Conservation (phyloP, 1,140 invertebrate species). For the Cydia fagiglandana region DNA sequence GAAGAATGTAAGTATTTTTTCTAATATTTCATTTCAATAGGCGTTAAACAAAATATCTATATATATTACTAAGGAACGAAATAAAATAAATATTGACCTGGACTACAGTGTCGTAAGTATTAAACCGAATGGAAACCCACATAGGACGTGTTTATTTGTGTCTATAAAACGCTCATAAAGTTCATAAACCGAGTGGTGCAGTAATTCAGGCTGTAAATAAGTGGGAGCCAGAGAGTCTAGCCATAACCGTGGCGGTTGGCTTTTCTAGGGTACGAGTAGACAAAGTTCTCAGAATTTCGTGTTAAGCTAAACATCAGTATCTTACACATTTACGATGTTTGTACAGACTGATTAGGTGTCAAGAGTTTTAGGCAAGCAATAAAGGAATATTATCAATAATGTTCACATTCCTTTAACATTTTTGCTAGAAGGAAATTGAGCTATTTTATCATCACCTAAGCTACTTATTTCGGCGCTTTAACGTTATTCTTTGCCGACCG, state of each 20-base stretch:
- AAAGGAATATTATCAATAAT: neutral
- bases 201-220: constrained; percentile 29
- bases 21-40: too few relatives aligned
- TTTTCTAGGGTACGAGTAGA: constrained; percentile 2
- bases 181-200: constrained; percentile 15
- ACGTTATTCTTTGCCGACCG: constrained; percentile 11
- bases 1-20: too few relatives aligned
- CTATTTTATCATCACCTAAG: neutral
- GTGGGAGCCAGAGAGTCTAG: constrained; percentile 16
- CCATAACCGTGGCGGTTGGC: constrained; percentile 5
- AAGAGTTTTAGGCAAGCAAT: too few relatives aligned
- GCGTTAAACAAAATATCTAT: too few relatives aligned
- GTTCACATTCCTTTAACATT: neutral
- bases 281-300: neutral
- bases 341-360: neutral
- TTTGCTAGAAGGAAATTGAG: neutral
- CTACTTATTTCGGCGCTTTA: neutral
- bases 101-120: neutral
- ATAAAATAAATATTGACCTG: too few relatives aligned
- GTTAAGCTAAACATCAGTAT: neutral
- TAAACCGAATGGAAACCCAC: constrained; percentile 14
- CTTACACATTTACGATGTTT: neutral
- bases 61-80: too few relatives aligned
- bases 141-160: constrained; percentile 22
- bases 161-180: constrained; percentile 24